Evolutionary conservation across 2,113 vertebrate genomes (phyloP).

Genomic region (Haemorhous mexicanus): DNA sequence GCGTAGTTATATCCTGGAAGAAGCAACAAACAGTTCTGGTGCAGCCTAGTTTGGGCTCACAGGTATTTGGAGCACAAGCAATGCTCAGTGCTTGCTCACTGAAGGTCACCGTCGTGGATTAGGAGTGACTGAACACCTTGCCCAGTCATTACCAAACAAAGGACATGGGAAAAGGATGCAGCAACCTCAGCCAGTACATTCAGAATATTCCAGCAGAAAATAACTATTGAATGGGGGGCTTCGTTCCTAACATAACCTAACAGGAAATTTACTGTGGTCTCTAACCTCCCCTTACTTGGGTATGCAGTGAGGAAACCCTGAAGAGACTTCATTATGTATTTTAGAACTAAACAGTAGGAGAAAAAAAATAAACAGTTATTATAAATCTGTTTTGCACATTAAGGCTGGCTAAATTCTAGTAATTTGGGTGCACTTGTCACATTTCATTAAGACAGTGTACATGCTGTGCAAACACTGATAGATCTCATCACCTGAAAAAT

Average conservation of each 20-base stretch:
- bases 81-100: background rate
- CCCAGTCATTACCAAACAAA: background rate
- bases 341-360: background rate
- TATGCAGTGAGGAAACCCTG: background rate
- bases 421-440: background rate
- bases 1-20: constrained; percentile 71
- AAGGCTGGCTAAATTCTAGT: constrained; percentile 63
- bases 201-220: background rate
- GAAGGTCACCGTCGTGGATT: background rate
- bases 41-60: constrained; percentile 46
- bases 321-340: background rate
- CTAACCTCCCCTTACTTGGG: background rate
- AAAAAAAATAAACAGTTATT: background rate
- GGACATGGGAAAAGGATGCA: background rate
- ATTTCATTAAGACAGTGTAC: constrained; percentile 2
- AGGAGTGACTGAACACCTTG: background rate
- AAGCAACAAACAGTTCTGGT: constrained; percentile 72
- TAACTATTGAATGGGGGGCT: background rate
- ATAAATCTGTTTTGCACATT: constrained; percentile 29
- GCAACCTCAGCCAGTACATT: background rate
- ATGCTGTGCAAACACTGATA: constrained; percentile 6
- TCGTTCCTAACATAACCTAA: background rate
- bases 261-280: background rate
- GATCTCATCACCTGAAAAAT: constrained; percentile 34
- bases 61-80: constrained; percentile 25